phyloP scores from a whole-genome alignment of 2,888 invertebrate species.

The Plagiodera versicolora region DNA sequence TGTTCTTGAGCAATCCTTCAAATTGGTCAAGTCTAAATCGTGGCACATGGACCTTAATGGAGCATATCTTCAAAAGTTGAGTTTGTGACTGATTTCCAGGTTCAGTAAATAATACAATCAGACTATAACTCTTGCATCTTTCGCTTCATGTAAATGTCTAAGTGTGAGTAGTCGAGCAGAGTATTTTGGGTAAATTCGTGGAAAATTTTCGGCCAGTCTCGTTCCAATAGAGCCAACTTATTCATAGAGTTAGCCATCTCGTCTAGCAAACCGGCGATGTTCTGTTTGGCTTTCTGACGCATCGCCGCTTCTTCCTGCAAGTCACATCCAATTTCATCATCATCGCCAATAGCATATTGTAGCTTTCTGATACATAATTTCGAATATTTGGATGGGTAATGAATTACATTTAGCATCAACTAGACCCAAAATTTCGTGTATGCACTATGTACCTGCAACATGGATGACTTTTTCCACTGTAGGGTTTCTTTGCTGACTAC shows the following conservation, averaged over 20 bases:
- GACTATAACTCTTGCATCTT: constrained; percentile 59
- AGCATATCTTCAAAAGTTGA: not conserved
- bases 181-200: constrained; percentile 77
- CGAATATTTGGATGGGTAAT: no score
- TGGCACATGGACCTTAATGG: no score
- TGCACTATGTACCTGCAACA: constrained; percentile 53
- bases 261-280: constrained; percentile 70
- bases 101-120: not conserved
- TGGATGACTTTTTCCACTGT: constrained; percentile 71
- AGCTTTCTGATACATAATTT: no score
- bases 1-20: no score
- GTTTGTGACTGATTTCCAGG: not conserved
- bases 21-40: no score
- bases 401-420: no score
- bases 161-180: constrained; percentile 76
- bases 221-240: constrained; percentile 73
- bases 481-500: constrained; percentile 87
- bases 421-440: no score
- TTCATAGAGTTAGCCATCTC: constrained; percentile 76
- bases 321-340: not conserved
- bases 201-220: constrained; percentile 76
- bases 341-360: no score
- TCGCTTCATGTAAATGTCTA: constrained; percentile 77
- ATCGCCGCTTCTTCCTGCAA: constrained; percentile 71
- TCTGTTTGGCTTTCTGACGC: constrained; percentile 73